Base-by-base conservation (phyloP, 2,797 vertebrate genomes). In the Channallabes apus region DNA sequence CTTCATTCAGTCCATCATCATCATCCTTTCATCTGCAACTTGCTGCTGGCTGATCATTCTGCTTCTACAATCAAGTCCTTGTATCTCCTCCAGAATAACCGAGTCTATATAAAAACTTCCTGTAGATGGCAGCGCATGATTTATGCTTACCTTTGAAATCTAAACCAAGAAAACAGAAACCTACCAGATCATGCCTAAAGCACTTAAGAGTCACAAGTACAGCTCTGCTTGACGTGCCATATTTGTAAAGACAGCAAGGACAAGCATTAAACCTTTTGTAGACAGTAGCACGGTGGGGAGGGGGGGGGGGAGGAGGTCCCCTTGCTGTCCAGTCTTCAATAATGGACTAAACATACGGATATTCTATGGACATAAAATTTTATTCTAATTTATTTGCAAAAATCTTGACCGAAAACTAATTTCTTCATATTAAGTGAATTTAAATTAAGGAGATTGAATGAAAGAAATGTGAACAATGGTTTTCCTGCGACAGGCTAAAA, bases 21-120 rank as follows among this genome's bases (percentile, higher is more conserved):
- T 46, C 27, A 2, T 22, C 1, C 27, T 29, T 67, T n/a, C n/a
- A 65, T 77, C 18, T 32, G 54, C 27, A 76, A 29, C 46, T 56
- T 29, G 32, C 54, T 59, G 1, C 54, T 35, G 56, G 20, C 20
- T 61, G 76, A 11, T 51, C n/a, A 27, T 46, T 20, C 15, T 27
- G 38, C 62, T 51, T 81, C 62, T 51, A 62, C n/a, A 32, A 67
- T 51, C 22, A 81, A 67, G 5, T 81, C 35, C 62, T 54, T 54
- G 41, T 22, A 81, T 32, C 64, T 81, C 62, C 4, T 81, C 41
- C 41, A 67, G n/a, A 41, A 79, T 80, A n/a, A 80, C 22, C n/a
- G 41, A 41, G 76, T n/a, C 75, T 79, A 54, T 18, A 8, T 27
- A 67, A n/a, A 14, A 3, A 41, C 79, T 80, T 80, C 18, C n/a